Evolutionary conservation across 2,888 invertebrate genomes (phyloP).

Genomic region (Lithophane leautieri): DNA sequence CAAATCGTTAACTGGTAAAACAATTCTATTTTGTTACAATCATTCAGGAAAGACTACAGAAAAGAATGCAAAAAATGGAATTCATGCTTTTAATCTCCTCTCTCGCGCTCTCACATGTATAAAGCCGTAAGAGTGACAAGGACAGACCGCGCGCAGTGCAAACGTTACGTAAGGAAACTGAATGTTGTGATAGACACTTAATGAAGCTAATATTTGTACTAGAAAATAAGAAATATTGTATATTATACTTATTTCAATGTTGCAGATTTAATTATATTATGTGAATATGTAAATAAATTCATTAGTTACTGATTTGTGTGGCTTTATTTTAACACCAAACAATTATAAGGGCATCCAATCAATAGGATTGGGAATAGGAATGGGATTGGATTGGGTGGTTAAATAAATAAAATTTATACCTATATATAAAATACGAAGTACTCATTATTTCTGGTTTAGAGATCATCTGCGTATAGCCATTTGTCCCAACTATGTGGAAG

Average conservation of each 20-base stretch:
- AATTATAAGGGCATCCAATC: background rate
- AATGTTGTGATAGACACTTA: conserved; percentile 89
- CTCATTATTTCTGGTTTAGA: background rate
- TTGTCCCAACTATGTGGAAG: too few species aligned
- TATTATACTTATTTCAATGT: conserved; percentile 84
- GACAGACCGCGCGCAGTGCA: conserved; percentile 63
- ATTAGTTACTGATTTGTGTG: conserved; percentile 81
- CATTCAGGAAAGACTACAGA: background rate
- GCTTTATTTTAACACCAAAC: conserved; percentile 65
- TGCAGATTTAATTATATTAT: conserved; percentile 86
- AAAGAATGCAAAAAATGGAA: background rate
- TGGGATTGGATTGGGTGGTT: too few species aligned
- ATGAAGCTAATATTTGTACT: conserved; percentile 80
- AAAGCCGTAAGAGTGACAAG: conserved; percentile 51
- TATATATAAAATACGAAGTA: background rate
- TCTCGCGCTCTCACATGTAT: conserved; percentile 41
- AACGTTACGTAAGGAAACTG: conserved; percentile 80
- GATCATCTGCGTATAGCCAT: background rate
- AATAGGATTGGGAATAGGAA: too few species aligned
- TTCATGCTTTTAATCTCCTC: background rate
- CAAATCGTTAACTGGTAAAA: background rate
- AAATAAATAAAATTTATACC: too few species aligned
- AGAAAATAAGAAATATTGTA: conserved; percentile 77
- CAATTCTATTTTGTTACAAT: background rate
- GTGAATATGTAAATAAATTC: conserved; percentile 90